A percentile compares a stretch with the other conserved stretches of the same genome.
Conservation (phyloP, 2,888 invertebrate species). For the Ormyrus labotus region DNA sequence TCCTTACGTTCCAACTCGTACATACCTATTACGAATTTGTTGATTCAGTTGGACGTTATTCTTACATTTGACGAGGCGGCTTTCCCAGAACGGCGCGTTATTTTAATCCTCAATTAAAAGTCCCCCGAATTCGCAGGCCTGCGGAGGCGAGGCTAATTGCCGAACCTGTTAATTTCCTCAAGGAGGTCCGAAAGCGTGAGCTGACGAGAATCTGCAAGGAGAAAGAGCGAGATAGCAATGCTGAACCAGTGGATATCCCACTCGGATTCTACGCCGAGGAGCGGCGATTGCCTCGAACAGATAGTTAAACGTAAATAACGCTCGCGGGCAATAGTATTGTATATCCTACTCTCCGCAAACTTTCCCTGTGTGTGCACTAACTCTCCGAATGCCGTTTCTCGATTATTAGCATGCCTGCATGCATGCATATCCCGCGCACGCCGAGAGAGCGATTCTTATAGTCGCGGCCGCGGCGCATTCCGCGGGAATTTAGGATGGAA, state of each 20-base stretch:
- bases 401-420: slow-evolving; percentile 34
- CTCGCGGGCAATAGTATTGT: neutral
- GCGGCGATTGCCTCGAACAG: slow-evolving; percentile 39
- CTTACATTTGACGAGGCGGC: neutral
- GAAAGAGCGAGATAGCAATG: neutral
- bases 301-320: slow-evolving; percentile 48
- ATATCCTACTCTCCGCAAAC: slow-evolving; percentile 15
- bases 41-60: slow-evolving; percentile 32
- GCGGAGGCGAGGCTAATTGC: too few relatives aligned
- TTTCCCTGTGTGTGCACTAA: slow-evolving; percentile 24
- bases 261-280: slow-evolving; percentile 6
- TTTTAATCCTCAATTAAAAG: neutral
- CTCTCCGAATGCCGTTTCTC: slow-evolving; percentile 9
- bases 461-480: too few relatives aligned
- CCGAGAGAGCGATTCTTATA: too few relatives aligned
- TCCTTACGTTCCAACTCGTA: neutral
- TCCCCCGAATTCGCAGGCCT: too few relatives aligned
- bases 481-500: too few relatives aligned
- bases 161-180: too few relatives aligned
- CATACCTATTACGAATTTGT: neutral
- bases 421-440: too few relatives aligned
- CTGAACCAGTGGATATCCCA: slow-evolving; percentile 34
- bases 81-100: neutral
- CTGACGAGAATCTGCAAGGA: neutral
- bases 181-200: neutral